phyloP scores from a whole-genome alignment of 1,140 invertebrate genomes.

The Penaeus indicus region DNA sequence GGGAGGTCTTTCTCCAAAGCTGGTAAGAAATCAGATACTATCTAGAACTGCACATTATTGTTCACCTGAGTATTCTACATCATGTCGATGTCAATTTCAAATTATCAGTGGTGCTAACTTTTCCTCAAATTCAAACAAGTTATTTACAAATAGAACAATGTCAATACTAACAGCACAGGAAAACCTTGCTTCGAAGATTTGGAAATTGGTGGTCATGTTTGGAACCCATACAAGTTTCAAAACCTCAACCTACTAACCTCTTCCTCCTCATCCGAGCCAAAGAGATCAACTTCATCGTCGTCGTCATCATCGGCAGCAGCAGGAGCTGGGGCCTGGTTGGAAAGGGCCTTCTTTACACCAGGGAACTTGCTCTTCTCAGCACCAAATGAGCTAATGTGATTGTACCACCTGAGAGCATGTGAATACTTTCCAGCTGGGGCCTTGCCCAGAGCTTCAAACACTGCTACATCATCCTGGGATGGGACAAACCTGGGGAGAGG shows the following conservation, averaged over 20 bases:
- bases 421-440: slow-evolving; percentile 78
- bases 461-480: slow-evolving; percentile 83
- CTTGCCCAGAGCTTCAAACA: slow-evolving; percentile 83
- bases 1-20: neutral
- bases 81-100: slow-evolving; percentile 24
- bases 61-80: neutral
- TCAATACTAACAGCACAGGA: neutral
- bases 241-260: slow-evolving; percentile 9
- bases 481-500: slow-evolving; percentile 17
- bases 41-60: slow-evolving; percentile 7
- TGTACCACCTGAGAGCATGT: slow-evolving; percentile 93
- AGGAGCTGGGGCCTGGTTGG: slow-evolving; percentile 67
- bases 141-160: neutral
- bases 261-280: slow-evolving; percentile 89
- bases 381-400: slow-evolving; percentile 89
- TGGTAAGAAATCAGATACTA: neutral
- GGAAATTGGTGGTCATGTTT: neutral
- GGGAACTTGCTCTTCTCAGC: slow-evolving; percentile 74
- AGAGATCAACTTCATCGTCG: slow-evolving; percentile 91
- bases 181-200: neutral
- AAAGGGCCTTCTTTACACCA: slow-evolving; percentile 71
- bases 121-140: neutral
- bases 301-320: slow-evolving; percentile 73
- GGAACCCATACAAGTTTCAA: neutral
- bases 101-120: neutral